These are phyloP conservation scores for Ciconia stormi DNA, from an alignment of 2,113 vertebrate genomes.

Conservation along the genomic window DNA sequence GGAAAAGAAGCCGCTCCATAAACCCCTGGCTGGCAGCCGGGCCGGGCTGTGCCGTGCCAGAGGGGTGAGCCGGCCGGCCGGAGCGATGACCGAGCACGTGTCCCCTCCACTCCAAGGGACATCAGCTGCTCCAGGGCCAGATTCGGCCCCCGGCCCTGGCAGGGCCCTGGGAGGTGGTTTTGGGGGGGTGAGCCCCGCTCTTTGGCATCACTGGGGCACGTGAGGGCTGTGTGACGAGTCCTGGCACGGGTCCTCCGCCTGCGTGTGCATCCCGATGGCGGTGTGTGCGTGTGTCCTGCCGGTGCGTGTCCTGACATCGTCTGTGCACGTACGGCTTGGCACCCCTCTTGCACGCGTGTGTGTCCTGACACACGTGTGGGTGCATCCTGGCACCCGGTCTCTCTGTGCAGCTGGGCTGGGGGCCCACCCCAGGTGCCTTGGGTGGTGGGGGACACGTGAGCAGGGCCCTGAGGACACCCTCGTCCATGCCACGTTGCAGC, in stretches of 20 bases:
- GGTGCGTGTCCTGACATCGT: rapidly evolving
- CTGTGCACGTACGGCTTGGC: rapidly evolving
- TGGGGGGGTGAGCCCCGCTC: not conserved
- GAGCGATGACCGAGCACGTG: rapidly evolving
- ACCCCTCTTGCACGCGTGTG: rapidly evolving
- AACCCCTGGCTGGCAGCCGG: not conserved
- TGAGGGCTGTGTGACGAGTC: not conserved
- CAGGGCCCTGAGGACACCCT: not conserved
- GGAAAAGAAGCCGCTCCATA: not conserved
- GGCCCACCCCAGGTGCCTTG: not conserved
- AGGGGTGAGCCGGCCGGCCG: not conserved
- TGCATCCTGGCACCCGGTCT: rapidly evolving
- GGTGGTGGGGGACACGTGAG: not conserved
- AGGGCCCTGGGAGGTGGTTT: too few species aligned
- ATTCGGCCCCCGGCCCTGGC: rapidly evolving
- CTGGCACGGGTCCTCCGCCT: rapidly evolving
- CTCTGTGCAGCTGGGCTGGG: not conserved
- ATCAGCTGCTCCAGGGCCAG: not conserved
- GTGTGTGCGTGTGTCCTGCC: not conserved
- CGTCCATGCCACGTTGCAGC: rapidly evolving
- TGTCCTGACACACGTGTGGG: not conserved
- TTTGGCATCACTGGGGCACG: rapidly evolving
- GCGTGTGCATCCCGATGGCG: rapidly evolving
- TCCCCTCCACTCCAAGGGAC: not conserved
- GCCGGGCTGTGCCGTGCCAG: not conserved